These are phyloP conservation scores for Sclerodermus sp. DNA, from an alignment of 2,888 invertebrate genomes.

Conservation along the genomic window DNA sequence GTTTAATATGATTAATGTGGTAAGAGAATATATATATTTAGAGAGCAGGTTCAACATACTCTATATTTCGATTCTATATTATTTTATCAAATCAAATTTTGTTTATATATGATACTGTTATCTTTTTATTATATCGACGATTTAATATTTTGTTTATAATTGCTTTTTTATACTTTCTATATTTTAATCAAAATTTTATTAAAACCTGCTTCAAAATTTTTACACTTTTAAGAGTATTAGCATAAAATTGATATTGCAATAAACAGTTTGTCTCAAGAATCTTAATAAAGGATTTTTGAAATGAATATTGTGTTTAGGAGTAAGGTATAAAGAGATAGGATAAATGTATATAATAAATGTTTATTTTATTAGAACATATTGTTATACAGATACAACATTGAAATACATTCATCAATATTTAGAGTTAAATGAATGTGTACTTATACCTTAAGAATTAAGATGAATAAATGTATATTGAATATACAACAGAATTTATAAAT, in stretches of 20 bases:
- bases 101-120: too few relatives aligned
- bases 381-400: conserved; percentile 41
- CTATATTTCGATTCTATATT: too few relatives aligned
- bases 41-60: too few relatives aligned
- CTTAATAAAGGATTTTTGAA: conserved; percentile 37
- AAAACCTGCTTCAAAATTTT: too few relatives aligned
- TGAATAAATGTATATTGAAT: conserved; percentile 34
- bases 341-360: conserved; percentile 42
- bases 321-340: conserved; percentile 34
- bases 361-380: conserved; percentile 44
- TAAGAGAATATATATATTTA: conserved; percentile 26
- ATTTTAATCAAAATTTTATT: too few relatives aligned
- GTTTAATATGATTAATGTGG: conserved; percentile 44
- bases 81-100: too few relatives aligned
- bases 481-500: background rate
- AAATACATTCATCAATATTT: conserved; percentile 44
- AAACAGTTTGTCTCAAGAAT: conserved; percentile 43
- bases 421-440: conserved; percentile 49
- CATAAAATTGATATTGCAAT: conserved; percentile 29
- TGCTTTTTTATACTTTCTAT: too few relatives aligned
- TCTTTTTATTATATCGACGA: too few relatives aligned
- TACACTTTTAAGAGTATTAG: too few relatives aligned
- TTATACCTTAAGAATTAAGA: conserved; percentile 45
- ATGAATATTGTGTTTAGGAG: conserved; percentile 30
- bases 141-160: too few relatives aligned